Percentiles rank a stretch among this genome's conserved stretches.
Evolutionary conservation across 2,888 invertebrate genomes (phyloP).

Genomic region (Hirtodrosophila cameraria): DNA sequence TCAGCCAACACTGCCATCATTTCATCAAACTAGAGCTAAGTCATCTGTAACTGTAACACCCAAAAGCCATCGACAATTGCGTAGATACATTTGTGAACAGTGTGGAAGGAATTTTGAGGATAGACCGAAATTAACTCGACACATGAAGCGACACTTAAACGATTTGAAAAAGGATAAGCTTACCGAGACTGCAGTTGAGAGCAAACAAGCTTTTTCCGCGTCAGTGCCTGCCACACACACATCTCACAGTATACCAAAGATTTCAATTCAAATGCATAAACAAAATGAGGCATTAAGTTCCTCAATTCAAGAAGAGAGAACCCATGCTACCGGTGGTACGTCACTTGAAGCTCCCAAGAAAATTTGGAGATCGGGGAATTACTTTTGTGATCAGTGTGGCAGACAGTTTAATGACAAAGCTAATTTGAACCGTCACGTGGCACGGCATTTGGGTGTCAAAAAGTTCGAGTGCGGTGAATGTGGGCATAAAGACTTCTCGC

Average conservation of each 20-base stretch:
- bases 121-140: background rate
- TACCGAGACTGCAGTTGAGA: background rate
- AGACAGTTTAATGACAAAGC: slow-evolving; percentile 41
- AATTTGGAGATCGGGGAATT: background rate
- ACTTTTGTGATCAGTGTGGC: slow-evolving; percentile 52
- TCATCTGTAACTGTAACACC: no score
- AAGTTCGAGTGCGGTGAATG: slow-evolving; percentile 39
- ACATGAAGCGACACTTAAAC: background rate
- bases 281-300: no score
- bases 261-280: background rate
- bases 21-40: no score
- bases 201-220: background rate
- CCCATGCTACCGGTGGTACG: background rate
- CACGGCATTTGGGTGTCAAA: slow-evolving; percentile 34
- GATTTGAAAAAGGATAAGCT: no score
- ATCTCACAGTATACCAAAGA: background rate
- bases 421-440: slow-evolving; percentile 42
- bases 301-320: background rate
- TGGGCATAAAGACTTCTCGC: slow-evolving; percentile 30
- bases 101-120: background rate
- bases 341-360: background rate
- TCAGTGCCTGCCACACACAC: background rate
- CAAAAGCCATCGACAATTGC: background rate
- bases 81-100: background rate
- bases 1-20: no score